phyloP scores from a whole-genome alignment of 1,140 invertebrate species.

The Drosophila sturtevanti region DNA sequence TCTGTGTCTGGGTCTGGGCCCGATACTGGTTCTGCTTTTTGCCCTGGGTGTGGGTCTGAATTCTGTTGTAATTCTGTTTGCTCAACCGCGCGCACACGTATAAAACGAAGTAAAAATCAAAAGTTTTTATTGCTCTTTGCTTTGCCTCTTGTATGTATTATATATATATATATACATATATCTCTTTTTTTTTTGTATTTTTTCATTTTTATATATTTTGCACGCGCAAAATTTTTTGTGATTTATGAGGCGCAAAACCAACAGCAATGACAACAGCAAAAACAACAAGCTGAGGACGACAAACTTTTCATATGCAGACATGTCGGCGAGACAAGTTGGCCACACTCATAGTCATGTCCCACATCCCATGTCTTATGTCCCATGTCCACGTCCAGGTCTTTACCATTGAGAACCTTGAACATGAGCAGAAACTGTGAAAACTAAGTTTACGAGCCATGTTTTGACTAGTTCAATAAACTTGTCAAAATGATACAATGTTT shows the following conservation, averaged over 20 bases:
- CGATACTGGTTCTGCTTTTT: neutral
- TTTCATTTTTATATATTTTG: constrained; percentile 55
- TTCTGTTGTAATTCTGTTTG: constrained; percentile 49
- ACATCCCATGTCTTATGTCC: neutral
- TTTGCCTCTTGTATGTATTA: constrained; percentile 18
- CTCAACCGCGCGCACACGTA: constrained; percentile 49
- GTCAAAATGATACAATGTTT: constrained; percentile 12
- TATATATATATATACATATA: constrained; percentile 4
- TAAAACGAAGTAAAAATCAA: constrained; percentile 64
- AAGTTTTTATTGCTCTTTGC: constrained; percentile 71
- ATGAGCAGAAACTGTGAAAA: constrained; percentile 8
- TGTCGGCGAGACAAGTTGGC: constrained; percentile 40
- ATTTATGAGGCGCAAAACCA: constrained; percentile 72
- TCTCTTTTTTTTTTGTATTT: constrained; percentile 1
- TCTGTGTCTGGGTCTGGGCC: constrained; percentile 24
- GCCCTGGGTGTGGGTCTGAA: neutral
- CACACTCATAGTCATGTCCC: constrained; percentile 14
- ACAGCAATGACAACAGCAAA: constrained; percentile 36
- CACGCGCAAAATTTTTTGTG: constrained; percentile 70
- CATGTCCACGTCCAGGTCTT: neutral
- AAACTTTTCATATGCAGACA: constrained; percentile 57
- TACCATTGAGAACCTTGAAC: constrained; percentile 23
- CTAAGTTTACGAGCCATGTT: constrained; percentile 26
- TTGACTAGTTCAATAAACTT: constrained; percentile 25
- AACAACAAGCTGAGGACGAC: constrained; percentile 35